phyloP scores from a whole-genome alignment of 1,140 invertebrate species.

The Plodia interpunctella region DNA sequence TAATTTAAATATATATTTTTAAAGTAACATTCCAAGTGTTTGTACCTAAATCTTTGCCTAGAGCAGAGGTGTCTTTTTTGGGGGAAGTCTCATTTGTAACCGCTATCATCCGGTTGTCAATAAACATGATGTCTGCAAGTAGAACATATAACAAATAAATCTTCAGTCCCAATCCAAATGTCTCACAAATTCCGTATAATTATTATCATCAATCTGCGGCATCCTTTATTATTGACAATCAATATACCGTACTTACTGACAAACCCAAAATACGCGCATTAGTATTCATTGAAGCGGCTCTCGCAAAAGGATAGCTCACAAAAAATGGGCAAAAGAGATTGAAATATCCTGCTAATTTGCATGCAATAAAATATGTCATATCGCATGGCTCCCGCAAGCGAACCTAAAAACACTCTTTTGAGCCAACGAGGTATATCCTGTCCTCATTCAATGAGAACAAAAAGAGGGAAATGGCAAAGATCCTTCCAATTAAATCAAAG shows the following conservation, averaged over 20 bases:
- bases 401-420: conserved; percentile 60
- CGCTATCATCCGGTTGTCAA: too few species aligned
- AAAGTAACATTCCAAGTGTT: too few species aligned
- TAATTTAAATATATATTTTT: too few species aligned
- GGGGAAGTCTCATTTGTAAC: too few species aligned
- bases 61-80: too few species aligned
- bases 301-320: conserved; percentile 14
- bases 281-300: conserved; percentile 12
- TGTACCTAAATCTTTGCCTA: too few species aligned
- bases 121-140: neutral
- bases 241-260: conserved; percentile 6
- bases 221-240: conserved; percentile 4
- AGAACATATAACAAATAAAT: neutral
- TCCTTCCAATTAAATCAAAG: conserved; percentile 65
- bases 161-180: neutral
- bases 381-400: conserved; percentile 56
- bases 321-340: conserved; percentile 48
- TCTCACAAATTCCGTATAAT: conserved; percentile 3
- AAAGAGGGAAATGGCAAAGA: conserved; percentile 61
- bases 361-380: conserved; percentile 64
- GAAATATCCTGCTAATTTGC: conserved; percentile 71
- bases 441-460: conserved; percentile 44
- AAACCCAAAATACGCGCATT: neutral
- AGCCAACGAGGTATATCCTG: conserved; percentile 56
- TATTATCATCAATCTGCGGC: neutral